Evolutionary conservation across 1,140 invertebrate genomes (phyloP).

Genomic region (Drosophila hydei): DNA sequence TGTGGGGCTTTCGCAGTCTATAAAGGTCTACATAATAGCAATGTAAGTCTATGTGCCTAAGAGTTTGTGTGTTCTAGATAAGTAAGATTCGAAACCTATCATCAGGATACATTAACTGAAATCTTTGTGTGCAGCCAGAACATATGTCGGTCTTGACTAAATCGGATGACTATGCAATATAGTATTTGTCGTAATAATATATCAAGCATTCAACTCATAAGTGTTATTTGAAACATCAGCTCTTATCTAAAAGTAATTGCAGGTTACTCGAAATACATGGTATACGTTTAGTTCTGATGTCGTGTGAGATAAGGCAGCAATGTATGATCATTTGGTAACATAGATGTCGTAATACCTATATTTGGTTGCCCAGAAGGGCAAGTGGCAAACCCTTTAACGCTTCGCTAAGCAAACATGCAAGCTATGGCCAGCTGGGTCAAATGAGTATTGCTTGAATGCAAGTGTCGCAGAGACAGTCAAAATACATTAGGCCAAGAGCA

Average conservation of each 20-base stretch:
- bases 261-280: neutral
- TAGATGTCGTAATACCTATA: neutral
- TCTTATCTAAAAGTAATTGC: neutral
- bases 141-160: too few species aligned
- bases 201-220: too few species aligned
- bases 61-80: too few species aligned
- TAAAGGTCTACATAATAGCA: too few species aligned
- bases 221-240: too few species aligned
- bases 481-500: constrained; percentile 20
- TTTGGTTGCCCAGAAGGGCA: neutral
- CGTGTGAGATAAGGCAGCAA: neutral
- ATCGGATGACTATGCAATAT: too few species aligned
- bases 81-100: too few species aligned
- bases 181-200: too few species aligned
- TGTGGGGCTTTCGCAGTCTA: too few species aligned
- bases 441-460: constrained; percentile 13
- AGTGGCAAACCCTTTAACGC: constrained; percentile 28
- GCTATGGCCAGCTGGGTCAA: constrained; percentile 26
- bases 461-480: constrained; percentile 10
- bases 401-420: constrained; percentile 34
- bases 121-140: too few species aligned
- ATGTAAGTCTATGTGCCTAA: too few species aligned
- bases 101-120: too few species aligned
- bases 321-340: constrained; percentile 21
- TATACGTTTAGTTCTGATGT: neutral